Conservation (phyloP, 2,888 invertebrate genomes). For the Lepas anatifera region DNA sequence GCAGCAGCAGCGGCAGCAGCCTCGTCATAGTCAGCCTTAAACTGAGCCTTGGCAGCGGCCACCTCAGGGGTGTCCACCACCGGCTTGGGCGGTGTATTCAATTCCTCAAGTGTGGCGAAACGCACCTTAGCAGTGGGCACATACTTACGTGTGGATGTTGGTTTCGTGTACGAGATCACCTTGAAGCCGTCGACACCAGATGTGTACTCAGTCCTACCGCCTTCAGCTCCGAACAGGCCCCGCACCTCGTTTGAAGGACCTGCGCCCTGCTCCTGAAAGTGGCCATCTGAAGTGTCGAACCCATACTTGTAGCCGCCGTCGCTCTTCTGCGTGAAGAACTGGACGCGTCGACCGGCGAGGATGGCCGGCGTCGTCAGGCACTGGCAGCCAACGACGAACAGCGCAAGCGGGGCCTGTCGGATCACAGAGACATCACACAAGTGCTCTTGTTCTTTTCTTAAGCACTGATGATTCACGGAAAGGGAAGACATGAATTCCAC, state of each 20-base stretch:
- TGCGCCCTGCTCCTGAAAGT: slow-evolving; percentile 51
- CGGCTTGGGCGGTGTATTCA: not conserved
- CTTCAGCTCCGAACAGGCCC: slow-evolving; percentile 39
- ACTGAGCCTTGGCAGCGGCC: not conserved
- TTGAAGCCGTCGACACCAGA: slow-evolving; percentile 66
- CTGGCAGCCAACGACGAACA: slow-evolving; percentile 4
- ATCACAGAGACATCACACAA: no score
- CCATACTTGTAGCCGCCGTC: slow-evolving; percentile 67
- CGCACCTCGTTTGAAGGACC: slow-evolving; percentile 51
- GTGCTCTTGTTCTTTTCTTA: no score
- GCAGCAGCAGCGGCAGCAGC: slow-evolving; percentile 10
- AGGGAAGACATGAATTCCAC: no score
- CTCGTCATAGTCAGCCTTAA: not conserved
- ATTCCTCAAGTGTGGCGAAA: not conserved
- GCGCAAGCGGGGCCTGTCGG: not conserved
- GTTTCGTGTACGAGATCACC: slow-evolving; percentile 44
- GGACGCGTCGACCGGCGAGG: slow-evolving; percentile 30
- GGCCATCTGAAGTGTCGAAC: slow-evolving; percentile 50
- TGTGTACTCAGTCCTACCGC: slow-evolving; percentile 52
- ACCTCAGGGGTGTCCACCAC: not conserved
- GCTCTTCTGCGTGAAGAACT: slow-evolving; percentile 35
- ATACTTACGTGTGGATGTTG: slow-evolving; percentile 18
- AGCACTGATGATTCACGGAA: no score
- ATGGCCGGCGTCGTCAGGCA: slow-evolving; percentile 32
- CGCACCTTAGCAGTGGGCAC: slow-evolving; percentile 3